Conservation (phyloP, 2,113 vertebrate genomes). For the Poecilia latipinna region DNA sequence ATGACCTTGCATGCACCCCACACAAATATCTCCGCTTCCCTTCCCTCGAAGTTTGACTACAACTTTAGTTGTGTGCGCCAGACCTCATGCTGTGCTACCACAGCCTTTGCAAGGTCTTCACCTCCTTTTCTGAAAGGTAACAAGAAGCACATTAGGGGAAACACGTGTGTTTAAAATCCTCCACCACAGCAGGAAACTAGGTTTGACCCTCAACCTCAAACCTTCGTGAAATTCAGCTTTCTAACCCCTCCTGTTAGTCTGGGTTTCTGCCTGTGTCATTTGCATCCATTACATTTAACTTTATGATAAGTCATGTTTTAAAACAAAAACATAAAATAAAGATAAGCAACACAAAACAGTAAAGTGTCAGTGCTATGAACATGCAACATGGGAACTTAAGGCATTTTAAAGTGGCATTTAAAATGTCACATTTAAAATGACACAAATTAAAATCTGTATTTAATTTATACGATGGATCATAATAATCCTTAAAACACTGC, state of each 20-base stretch:
- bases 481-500: neutral
- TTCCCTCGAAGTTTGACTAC: no score
- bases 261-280: no score
- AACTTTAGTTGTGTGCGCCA: no score
- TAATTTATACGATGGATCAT: neutral
- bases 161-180: constrained; percentile 2
- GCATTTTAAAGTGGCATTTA: neutral
- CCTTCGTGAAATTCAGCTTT: neutral
- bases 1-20: no score
- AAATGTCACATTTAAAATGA: no score
- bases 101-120: constrained; percentile 69
- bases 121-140: constrained; percentile 80
- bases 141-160: neutral
- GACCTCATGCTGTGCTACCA: constrained; percentile 68
- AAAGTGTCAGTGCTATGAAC: neutral
- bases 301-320: no score
- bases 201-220: constrained; percentile 16
- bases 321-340: neutral
- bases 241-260: no score
- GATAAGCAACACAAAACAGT: no score
- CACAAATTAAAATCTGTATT: no score
- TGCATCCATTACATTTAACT: no score
- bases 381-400: neutral
- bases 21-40: no score
- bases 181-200: constrained; percentile 10